Evolutionary conservation across 1,140 invertebrate species (phyloP).

Genomic region (Drosophila sulfurigaster): DNA sequence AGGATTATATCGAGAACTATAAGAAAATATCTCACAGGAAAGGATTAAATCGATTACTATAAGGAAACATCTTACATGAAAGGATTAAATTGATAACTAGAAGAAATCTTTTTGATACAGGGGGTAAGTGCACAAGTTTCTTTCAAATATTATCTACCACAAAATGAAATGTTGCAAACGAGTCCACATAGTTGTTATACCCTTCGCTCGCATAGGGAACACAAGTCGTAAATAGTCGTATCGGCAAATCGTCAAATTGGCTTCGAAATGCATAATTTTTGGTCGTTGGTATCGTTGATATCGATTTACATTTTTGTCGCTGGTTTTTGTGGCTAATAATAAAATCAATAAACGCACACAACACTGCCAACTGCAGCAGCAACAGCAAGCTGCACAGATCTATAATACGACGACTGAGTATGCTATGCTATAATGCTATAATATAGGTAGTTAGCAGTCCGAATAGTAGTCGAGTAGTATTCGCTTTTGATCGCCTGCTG

Average conservation of each 20-base stretch:
- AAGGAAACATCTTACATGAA: too few species aligned
- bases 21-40: too few species aligned
- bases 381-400: constrained; percentile 58
- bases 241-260: constrained; percentile 64
- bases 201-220: not conserved
- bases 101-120: too few species aligned
- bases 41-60: too few species aligned
- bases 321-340: constrained; percentile 75
- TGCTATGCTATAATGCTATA: not conserved
- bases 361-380: constrained; percentile 66
- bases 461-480: constrained; percentile 8
- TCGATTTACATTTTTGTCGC: constrained; percentile 80
- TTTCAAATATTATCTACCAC: not conserved
- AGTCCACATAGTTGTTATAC: not conserved
- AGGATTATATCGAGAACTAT: too few species aligned
- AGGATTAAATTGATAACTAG: too few species aligned
- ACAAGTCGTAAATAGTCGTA: constrained; percentile 54
- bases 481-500: constrained; percentile 29
- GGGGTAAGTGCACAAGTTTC: not conserved
- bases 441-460: not conserved
- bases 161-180: not conserved
- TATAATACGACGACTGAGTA: not conserved
- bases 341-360: constrained; percentile 81
- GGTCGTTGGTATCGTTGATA: constrained; percentile 63
- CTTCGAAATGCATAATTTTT: constrained; percentile 78